Base-by-base conservation (phyloP, 2,113 vertebrate genomes). In the Notiomystis cincta region DNA sequence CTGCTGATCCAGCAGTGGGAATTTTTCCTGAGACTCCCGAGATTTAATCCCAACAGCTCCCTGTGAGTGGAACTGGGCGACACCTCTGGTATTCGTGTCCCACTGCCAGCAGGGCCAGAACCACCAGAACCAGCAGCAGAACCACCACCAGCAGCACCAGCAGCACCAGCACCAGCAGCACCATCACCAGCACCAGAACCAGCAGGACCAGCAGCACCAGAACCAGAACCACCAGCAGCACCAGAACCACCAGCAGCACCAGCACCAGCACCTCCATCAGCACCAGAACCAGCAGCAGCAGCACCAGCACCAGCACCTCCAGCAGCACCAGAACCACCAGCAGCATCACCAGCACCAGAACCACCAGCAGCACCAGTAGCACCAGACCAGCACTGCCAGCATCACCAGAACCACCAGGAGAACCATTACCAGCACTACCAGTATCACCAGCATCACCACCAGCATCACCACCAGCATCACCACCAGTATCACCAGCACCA, bases 31-130 rank as follows among this genome's bases (percentile, higher is more conserved):
- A 33, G 3, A 4, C 37, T 13, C 42, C 33, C 17, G 42, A 28
- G 20, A 14, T 35, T 62, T 6, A 37, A 6, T 8, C 37, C 79
- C 25, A 24, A 13, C 0, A 10, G 40, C 40, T 44, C 37, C 71
- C 31, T 23, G 20, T 0, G 1, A 3, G 1, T 1, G 0, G 33
- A n/a, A 8, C 27, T 35, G 69, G 57, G 51, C 18, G 62, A 15
- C 58, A 11, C 25, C 9, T 1, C 17, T 2, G 15, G 53, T 37
- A 38, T 1, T 0, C 4, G 33, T 18, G 64, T 35, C 15, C 15
- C 50, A 18, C 30, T 30, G 13, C 70, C 70, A 31, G 19, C 18
- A 19, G n/a, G n/a, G n/a, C n/a, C n/a, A n/a, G n/a, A n/a, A n/a
- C n/a, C 38, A 33, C 30, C n/a, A 50, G 14, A 4, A 15, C 10